Evolutionary conservation across 2,888 invertebrate species (phyloP), one percentile per base, ranked within the genome.

Genomic region (Isotomurus palustris): DNA sequence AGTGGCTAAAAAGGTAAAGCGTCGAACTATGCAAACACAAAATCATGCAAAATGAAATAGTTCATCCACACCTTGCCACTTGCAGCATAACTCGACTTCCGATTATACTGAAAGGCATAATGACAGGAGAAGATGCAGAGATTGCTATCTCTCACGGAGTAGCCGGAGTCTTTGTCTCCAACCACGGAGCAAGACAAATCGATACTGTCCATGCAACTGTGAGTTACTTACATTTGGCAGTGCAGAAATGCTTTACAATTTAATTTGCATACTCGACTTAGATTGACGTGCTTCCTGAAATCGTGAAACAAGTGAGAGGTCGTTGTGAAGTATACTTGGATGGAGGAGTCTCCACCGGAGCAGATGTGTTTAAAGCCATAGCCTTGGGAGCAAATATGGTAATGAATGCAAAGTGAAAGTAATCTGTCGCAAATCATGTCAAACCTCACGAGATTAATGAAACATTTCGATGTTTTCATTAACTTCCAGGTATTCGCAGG

Each of bases 161-260:
- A 44, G 78, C 82, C 2, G 95, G 83, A 1, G 83, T 95, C 54
- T 79, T 91, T 60, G 94, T 96, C 3, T 95, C 94, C 0, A 95
- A 95, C 76, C 95, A 95, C 75, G 95, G 95, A 1, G 95, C 87
- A 0, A 80, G 94, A 60, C 95, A 95, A 77, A 76, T 92, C 32
- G 92, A 92, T 73, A 82, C 84, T n/a, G 85, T 87, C 10, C 86
- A 89, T 14, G 84, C 93, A 12, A 82, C 91, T 55, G 89, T 90
- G 78, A 74, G 73, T 25, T 28, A 29, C 10, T 45, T 41, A 25
- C 24, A 36, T 25, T 28, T 41, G 8, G n/a, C n/a, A n/a, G 32
- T 27, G 35, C 24, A 32, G 40, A 51, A 28, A 45, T 8, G 4
- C 38, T 51, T 10, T 32, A 14, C 8, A n/a, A 14, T 3, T 17